Evolutionary conservation across 2,113 vertebrate genomes (phyloP).

Genomic region (Arizona elegans): DNA sequence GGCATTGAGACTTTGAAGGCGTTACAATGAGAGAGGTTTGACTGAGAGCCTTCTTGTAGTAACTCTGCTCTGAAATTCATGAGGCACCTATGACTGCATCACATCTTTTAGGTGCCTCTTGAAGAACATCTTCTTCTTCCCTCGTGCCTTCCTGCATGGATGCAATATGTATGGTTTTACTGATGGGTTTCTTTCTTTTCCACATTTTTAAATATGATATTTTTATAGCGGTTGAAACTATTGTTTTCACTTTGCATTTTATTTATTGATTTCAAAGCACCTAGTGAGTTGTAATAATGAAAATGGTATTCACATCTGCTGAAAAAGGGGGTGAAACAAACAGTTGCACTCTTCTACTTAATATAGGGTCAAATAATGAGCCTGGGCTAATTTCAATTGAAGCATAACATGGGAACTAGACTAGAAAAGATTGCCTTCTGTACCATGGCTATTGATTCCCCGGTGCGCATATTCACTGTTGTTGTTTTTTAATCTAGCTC

Average conservation of each 20-base stretch:
- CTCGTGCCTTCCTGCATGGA: background rate
- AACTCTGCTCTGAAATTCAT: background rate
- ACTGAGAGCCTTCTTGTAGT: background rate
- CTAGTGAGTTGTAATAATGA: background rate
- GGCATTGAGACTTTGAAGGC: background rate
- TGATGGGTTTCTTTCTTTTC: background rate
- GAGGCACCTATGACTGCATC: background rate
- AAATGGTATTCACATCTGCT: background rate
- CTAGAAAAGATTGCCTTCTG: background rate
- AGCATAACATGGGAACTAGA: background rate
- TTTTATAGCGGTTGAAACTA: background rate
- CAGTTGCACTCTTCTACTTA: background rate
- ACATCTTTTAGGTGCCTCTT: background rate
- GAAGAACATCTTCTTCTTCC: background rate
- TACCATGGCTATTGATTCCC: background rate
- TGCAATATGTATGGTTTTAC: background rate
- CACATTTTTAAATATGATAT: background rate
- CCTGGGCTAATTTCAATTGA: background rate
- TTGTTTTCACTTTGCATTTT: background rate
- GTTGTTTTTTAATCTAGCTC: background rate
- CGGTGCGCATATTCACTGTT: background rate
- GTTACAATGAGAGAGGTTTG: background rate
- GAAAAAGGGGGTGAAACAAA: background rate
- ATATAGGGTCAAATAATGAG: background rate
- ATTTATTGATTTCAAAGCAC: background rate